These are phyloP conservation scores for Balaenoptera acutorostrata DNA, from an alignment of 2,113 vertebrate genomes.

Conservation along the genomic window DNA sequence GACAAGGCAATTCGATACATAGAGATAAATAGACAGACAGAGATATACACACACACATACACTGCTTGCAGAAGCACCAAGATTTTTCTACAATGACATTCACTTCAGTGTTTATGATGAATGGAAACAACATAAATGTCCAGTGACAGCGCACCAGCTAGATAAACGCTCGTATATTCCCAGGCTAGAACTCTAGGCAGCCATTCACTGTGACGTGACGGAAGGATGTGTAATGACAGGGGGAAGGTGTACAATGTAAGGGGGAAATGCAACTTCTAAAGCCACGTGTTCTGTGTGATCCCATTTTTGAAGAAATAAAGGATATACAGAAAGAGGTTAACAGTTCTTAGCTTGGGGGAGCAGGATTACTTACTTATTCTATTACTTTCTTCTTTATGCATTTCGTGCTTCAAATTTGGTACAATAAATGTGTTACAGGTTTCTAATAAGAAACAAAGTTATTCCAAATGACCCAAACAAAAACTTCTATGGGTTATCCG, in stretches of 20 bases:
- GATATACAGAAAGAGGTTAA: neutral
- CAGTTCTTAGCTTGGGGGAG: neutral
- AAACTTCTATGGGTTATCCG: neutral
- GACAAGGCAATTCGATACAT: neutral
- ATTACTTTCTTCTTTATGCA: neutral
- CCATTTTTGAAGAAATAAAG: constrained; percentile 10
- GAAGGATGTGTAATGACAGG: neutral
- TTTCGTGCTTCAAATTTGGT: neutral
- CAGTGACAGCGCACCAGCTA: neutral
- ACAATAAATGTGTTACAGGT: neutral
- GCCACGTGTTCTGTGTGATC: neutral
- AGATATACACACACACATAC: neutral
- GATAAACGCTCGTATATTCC: neutral
- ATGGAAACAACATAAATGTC: neutral
- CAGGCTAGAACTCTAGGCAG: neutral
- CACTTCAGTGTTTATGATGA: constrained; percentile 10
- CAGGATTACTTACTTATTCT: neutral
- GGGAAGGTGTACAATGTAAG: neutral
- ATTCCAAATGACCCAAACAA: neutral
- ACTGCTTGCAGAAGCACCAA: neutral
- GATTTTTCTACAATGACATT: neutral
- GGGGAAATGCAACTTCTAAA: neutral
- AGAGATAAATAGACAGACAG: neutral
- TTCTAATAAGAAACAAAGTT: neutral
- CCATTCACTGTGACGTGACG: neutral